Percentiles rank a stretch among this genome's conserved stretches.
Evolutionary conservation across 2,113 vertebrate genomes (phyloP).

Genomic region (Leptosomus discolor): DNA sequence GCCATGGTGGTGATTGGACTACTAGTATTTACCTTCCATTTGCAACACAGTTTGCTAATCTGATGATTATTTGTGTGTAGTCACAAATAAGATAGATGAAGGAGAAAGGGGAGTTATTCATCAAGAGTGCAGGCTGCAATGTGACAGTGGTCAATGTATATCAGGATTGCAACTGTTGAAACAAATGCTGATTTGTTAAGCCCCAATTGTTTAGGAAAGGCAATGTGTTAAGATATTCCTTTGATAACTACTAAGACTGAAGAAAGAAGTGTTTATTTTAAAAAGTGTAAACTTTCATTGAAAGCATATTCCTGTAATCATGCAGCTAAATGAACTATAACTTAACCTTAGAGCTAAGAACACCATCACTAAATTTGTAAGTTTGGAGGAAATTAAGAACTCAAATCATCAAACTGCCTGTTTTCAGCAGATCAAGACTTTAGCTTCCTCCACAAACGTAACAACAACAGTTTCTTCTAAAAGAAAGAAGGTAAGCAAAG

Average conservation of each 20-base stretch:
- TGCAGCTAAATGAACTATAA: background rate
- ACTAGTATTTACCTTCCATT: slow-evolving; percentile 56
- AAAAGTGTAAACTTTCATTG: background rate
- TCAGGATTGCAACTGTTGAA: slow-evolving; percentile 42
- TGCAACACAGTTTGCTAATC: slow-evolving; percentile 39
- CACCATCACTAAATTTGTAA: background rate
- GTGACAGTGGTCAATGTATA: slow-evolving; percentile 1
- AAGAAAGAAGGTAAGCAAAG: background rate
- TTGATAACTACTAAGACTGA: background rate
- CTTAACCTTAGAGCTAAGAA: background rate
- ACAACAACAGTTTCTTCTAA: background rate
- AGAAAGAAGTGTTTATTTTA: background rate
- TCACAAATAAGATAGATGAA: slow-evolving; percentile 46
- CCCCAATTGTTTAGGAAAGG: slow-evolving; percentile 4
- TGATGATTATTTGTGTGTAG: slow-evolving; percentile 46
- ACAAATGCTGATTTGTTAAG: slow-evolving; percentile 36
- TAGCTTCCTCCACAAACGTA: background rate
- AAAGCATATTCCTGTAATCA: background rate
- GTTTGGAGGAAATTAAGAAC: background rate
- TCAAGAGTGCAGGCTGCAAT: background rate
- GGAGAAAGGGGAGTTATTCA: slow-evolving; percentile 47
- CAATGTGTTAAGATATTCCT: background rate
- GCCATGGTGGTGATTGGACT: background rate
- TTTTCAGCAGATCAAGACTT: background rate
- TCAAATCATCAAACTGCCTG: background rate